phyloP scores from a whole-genome alignment of 2,113 vertebrate genomes.

The Brienomyrus longianalis region DNA sequence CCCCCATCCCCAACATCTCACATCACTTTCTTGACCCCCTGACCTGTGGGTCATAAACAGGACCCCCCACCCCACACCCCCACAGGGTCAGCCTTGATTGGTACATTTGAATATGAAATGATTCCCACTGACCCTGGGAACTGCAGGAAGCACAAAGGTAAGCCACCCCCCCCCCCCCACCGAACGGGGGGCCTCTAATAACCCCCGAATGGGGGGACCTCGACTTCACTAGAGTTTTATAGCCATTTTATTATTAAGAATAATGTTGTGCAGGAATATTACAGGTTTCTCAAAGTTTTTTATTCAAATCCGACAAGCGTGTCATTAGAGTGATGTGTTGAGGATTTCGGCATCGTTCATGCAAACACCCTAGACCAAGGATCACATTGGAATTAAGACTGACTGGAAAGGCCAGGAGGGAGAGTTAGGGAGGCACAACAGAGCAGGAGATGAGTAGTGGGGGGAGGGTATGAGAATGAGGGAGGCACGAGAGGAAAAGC shows the following conservation, averaged over 20 bases:
- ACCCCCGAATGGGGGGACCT: neutral
- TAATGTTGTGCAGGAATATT: neutral
- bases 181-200: neutral
- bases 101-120: slow-evolving; percentile 75
- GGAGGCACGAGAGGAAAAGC: slow-evolving; percentile 37
- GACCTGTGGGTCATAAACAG: slow-evolving; percentile 64
- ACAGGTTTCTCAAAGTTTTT: neutral
- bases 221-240: neutral
- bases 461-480: slow-evolving; percentile 42
- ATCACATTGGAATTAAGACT: neutral
- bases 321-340: neutral
- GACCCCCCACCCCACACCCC: slow-evolving; percentile 32
- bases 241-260: neutral
- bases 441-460: slow-evolving; percentile 40
- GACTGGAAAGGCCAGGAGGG: neutral
- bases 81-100: slow-evolving; percentile 52
- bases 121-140: slow-evolving; percentile 61
- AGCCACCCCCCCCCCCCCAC: slow-evolving; percentile 48
- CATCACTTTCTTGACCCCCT: slow-evolving; percentile 70
- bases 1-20: slow-evolving; percentile 49
- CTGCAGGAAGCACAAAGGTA: slow-evolving; percentile 52
- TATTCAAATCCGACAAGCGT: neutral
- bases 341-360: neutral
- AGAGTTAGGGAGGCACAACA: slow-evolving; percentile 29
- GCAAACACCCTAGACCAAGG: neutral